Conservation (phyloP, 2,888 invertebrate species). For the Parapristionchus giblindavisi region DNA sequence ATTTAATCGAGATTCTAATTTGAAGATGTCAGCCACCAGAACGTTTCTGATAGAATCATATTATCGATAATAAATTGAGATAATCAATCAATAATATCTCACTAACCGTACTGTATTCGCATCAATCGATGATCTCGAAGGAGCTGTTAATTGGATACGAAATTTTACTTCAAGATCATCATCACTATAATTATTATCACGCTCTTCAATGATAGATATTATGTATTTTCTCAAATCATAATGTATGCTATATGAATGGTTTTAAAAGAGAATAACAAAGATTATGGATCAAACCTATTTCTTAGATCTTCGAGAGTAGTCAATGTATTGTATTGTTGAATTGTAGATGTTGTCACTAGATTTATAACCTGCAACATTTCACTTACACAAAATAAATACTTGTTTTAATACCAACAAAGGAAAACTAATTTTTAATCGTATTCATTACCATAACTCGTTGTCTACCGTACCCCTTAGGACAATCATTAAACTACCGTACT, state of each 20-base stretch:
- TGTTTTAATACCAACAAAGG: too few species aligned
- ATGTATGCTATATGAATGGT: too few species aligned
- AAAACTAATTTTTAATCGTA: too few species aligned
- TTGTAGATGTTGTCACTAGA: conserved; percentile 26
- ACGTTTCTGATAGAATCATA: conserved; percentile 29
- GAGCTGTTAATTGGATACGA: conserved; percentile 39
- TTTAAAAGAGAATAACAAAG: background rate
- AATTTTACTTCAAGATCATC: conserved; percentile 48
- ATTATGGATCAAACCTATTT: conserved; percentile 14
- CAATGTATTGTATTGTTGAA: conserved; percentile 30
- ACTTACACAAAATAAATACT: too few species aligned
- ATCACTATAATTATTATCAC: conserved; percentile 39
- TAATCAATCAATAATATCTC: background rate
- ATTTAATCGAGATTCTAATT: conserved; percentile 27
- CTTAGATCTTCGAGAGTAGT: conserved; percentile 26
- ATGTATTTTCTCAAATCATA: background rate
- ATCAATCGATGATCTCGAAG: conserved; percentile 36
- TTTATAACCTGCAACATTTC: conserved; percentile 33
- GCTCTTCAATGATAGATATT: background rate
- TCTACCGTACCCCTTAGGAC: too few species aligned
- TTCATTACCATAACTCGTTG: background rate
- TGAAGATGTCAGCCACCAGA: conserved; percentile 28
- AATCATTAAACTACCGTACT: background rate
- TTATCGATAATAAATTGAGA: background rate
- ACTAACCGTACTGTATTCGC: conserved; percentile 16